Evolutionary conservation across 53 echinoderm and acorn worm species (phyloP).

Genomic region (Actinopyga echinites): DNA sequence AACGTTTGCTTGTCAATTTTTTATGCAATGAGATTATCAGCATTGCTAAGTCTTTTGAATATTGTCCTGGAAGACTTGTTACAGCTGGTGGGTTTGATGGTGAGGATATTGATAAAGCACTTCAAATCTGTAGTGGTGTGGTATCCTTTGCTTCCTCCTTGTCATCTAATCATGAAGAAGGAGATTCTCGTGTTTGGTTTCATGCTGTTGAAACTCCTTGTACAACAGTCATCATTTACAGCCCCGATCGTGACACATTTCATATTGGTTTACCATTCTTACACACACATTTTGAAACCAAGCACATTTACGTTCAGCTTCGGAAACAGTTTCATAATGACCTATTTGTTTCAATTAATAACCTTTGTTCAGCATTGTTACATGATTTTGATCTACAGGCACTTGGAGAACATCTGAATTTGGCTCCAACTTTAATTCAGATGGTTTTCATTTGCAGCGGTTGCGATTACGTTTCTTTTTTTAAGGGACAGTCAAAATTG

Average conservation of each 20-base stretch:
- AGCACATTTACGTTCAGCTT: conserved; percentile 10
- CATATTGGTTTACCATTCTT: conserved; percentile 12
- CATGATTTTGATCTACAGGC: neutral
- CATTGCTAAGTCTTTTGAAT: neutral
- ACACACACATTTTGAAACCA: neutral
- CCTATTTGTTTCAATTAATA: neutral
- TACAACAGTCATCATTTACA: neutral
- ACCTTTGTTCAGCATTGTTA: neutral
- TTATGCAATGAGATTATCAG: neutral
- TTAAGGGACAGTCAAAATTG: conserved; percentile 33
- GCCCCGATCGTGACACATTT: neutral
- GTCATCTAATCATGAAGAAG: conserved; percentile 21
- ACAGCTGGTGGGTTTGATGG: too few relatives aligned
- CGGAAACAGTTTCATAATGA: neutral
- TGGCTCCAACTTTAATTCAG: conserved; percentile 20
- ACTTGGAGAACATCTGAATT: neutral
- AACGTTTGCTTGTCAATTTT: neutral
- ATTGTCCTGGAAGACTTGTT: too few relatives aligned
- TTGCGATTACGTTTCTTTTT: conserved; percentile 57
- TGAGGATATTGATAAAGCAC: too few relatives aligned
- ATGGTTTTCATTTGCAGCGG: conserved; percentile 47
- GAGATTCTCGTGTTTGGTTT: neutral
- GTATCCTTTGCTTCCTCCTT: too few relatives aligned
- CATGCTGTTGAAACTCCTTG: conserved; percentile 3
- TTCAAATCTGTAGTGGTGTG: too few relatives aligned